phyloP scores from a whole-genome alignment of 2,888 invertebrate genomes.

The Cantharis flavilabris region DNA sequence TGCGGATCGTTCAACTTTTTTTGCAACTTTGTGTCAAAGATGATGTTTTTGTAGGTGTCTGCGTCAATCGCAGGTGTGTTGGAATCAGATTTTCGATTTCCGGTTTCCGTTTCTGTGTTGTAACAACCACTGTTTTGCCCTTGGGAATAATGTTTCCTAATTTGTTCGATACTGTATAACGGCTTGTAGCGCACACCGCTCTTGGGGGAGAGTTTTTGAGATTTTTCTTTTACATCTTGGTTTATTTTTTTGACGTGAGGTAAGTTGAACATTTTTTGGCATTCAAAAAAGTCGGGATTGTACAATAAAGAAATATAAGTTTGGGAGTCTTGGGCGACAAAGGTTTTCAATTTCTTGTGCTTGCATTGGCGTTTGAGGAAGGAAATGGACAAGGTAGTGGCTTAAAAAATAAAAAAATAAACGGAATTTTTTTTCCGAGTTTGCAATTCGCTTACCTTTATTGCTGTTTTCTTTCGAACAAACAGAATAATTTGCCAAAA shows the following conservation, averaged over 20 bases:
- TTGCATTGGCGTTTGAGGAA: background rate
- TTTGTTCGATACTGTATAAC: background rate
- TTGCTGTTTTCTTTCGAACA: constrained; percentile 8
- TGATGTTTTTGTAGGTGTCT: background rate
- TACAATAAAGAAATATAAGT: constrained; percentile 30
- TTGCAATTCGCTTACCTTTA: constrained; percentile 8
- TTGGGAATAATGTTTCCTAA: background rate
- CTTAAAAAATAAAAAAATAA: background rate
- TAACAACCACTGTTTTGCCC: background rate
- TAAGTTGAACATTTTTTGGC: background rate
- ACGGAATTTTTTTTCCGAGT: background rate
- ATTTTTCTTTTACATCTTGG: background rate
- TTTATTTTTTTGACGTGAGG: background rate
- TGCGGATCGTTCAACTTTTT: background rate
- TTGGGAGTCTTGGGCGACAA: constrained; percentile 16
- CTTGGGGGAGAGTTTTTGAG: background rate
- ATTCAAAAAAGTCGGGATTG: constrained; percentile 30
- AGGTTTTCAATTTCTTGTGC: constrained; percentile 7
- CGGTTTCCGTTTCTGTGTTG: background rate
- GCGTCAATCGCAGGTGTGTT: background rate
- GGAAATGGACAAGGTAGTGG: background rate
- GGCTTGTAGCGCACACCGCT: no score
- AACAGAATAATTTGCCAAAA: constrained; percentile 46
- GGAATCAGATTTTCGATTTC: background rate
- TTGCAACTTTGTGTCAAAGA: background rate